These are phyloP conservation scores for Corythaixoides concolor DNA, from an alignment of 2,113 vertebrate genomes.

Conservation along the genomic window DNA sequence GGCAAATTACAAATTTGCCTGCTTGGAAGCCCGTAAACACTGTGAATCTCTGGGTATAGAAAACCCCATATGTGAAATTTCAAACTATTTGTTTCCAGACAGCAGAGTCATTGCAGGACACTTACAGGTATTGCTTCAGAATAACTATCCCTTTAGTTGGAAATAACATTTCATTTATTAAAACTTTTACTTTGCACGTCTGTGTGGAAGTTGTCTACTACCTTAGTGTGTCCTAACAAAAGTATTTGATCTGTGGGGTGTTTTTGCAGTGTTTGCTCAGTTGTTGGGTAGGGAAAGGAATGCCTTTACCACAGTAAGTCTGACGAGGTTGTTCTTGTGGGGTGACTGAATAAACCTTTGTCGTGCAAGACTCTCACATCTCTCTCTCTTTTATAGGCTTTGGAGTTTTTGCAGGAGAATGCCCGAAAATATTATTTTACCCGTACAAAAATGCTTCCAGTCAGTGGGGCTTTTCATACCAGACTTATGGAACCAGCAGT, in stretches of 20 bases:
- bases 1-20: slow-evolving; percentile 82
- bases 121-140: slow-evolving; percentile 75
- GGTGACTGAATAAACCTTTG: background rate
- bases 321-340: background rate
- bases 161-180: background rate
- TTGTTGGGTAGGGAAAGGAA: background rate
- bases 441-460: slow-evolving; percentile 80
- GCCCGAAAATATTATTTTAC: slow-evolving; percentile 77
- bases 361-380: background rate
- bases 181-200: background rate
- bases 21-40: slow-evolving; percentile 85
- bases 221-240: background rate
- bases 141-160: background rate
- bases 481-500: slow-evolving; percentile 84
- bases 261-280: background rate
- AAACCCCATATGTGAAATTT: slow-evolving; percentile 85
- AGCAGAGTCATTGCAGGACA: slow-evolving; percentile 93
- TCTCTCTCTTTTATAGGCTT: slow-evolving; percentile 76
- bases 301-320: background rate
- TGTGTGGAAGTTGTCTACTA: rapidly evolving
- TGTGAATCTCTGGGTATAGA: slow-evolving; percentile 82
- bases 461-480: slow-evolving; percentile 94
- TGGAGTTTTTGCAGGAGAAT: slow-evolving; percentile 89
- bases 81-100: slow-evolving; percentile 92
- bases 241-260: background rate